Evolutionary conservation across 1,140 invertebrate genomes (phyloP).

Genomic region (Euborellia annulipes): DNA sequence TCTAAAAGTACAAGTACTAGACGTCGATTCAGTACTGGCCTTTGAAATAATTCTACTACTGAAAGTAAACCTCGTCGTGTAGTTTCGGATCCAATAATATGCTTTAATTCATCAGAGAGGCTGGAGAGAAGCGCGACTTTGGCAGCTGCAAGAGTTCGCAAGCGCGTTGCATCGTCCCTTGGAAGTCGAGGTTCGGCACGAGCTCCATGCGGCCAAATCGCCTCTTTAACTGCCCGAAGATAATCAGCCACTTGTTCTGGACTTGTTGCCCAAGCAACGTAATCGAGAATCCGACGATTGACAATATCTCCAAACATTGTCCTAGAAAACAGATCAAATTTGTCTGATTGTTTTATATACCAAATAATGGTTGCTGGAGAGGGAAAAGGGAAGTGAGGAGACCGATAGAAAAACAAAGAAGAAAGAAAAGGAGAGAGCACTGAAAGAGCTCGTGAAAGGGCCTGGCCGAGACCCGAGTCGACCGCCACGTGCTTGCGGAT

Average conservation of each 20-base stretch:
- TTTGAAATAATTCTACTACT: slow-evolving; percentile 79
- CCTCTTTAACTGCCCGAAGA: slow-evolving; percentile 70
- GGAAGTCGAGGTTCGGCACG: slow-evolving; percentile 40
- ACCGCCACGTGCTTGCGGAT: no score
- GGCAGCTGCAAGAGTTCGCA: slow-evolving; percentile 66
- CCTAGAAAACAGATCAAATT: slow-evolving; percentile 56
- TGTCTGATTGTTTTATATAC: no score
- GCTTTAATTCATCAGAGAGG: slow-evolving; percentile 74
- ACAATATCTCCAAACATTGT: slow-evolving; percentile 74
- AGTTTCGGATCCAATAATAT: slow-evolving; percentile 81
- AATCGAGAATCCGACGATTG: slow-evolving; percentile 78
- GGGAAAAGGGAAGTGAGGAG: no score
- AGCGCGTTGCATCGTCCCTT: slow-evolving; percentile 54
- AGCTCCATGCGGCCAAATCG: slow-evolving; percentile 62
- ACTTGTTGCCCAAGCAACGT: slow-evolving; percentile 76
- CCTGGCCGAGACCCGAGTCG: no score
- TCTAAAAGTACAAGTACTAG: slow-evolving; percentile 78
- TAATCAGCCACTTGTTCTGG: slow-evolving; percentile 81
- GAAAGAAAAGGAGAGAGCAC: no score
- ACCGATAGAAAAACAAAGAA: no score
- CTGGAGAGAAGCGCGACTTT: slow-evolving; percentile 69
- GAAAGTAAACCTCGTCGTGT: slow-evolving; percentile 71
- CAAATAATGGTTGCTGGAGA: no score
- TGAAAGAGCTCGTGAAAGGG: no score
- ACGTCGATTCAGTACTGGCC: slow-evolving; percentile 67